Base-by-base conservation (phyloP, 2,797 vertebrate species). In the Manis pentadactyla region DNA sequence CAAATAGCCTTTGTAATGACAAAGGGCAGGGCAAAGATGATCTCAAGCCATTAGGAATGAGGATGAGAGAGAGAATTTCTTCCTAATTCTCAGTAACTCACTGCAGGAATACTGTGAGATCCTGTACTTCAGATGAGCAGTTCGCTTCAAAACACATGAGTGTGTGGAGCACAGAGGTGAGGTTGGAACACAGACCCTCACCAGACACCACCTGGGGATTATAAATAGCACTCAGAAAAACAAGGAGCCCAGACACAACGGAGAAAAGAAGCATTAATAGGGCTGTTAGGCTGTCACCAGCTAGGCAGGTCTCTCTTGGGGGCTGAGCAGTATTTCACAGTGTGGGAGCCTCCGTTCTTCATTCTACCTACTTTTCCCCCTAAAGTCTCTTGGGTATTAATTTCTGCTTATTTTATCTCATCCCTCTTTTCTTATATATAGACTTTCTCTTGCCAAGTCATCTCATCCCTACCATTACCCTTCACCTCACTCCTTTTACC, bases 251-350 rank as follows among this genome's bases (percentile, higher is more conserved):
- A 11, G 15, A 51, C 5, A 63, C 18, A 19, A n/a, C n/a, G 42
- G 37, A 14, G 10, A 42, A 46, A n/a, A 42, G 29, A 21, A 0
- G 1, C 14, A 27, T 17, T 42, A n/a, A 79, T 4, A 6, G 19
- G 1, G 0, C 19, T 17, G 4, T 23, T 18, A 31, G 27, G 3
- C 6, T 17, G 12, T n/a, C 39, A 27, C 39, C 9, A 27, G 15
- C 31, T 31, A 14, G 14, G 2, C 21, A 55, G 19, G 29, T 34
- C 27, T 49, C 11, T 59, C 15, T 51, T 34, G 6, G 31, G 63
- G 5, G 64, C 49, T 25, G 57, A 42, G 6, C 14, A 79, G 37
- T 31, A 39, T 42, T 79, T 55, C 13, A 4, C 25, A 15, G 15
- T 0, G 3, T 25, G 6, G 21, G 49, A 19, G 2, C 9, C 1